phyloP scores from a whole-genome alignment of 2,888 invertebrate genomes.

The Apamea epomidion region DNA sequence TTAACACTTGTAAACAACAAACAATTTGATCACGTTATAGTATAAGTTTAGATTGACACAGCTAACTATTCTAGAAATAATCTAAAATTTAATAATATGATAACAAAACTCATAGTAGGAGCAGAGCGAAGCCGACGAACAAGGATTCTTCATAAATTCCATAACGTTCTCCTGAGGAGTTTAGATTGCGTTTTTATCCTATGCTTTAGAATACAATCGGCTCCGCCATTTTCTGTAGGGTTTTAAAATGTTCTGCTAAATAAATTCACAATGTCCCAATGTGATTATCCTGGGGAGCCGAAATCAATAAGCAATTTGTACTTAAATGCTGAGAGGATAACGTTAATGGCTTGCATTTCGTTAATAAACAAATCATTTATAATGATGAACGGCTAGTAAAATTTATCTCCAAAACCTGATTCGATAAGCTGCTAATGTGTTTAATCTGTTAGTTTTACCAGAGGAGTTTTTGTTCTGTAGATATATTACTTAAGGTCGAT shows the following conservation, averaged over 20 bases:
- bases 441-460: not conserved
- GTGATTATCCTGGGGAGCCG: not conserved
- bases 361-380: not conserved
- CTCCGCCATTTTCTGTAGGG: not conserved
- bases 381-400: not conserved
- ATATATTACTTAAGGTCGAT: not conserved
- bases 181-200: conserved; percentile 6
- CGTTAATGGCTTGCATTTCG: conserved; percentile 18
- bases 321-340: conserved; percentile 23
- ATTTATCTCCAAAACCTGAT: not conserved
- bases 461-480: not conserved
- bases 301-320: conserved; percentile 42
- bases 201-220: not conserved
- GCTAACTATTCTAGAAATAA: not conserved
- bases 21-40: not conserved
- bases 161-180: conserved; percentile 9
- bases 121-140: not conserved
- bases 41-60: not conserved
- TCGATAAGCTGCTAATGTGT: not conserved
- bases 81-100: not conserved
- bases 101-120: conserved; percentile 8
- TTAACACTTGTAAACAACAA: not conserved
- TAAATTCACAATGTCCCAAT: not conserved
- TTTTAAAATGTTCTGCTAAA: conserved; percentile 19
- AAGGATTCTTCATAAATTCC: conserved; percentile 7